Evolutionary conservation across 2,888 invertebrate genomes (phyloP).

Genomic region (Rhabditoides inermis): DNA sequence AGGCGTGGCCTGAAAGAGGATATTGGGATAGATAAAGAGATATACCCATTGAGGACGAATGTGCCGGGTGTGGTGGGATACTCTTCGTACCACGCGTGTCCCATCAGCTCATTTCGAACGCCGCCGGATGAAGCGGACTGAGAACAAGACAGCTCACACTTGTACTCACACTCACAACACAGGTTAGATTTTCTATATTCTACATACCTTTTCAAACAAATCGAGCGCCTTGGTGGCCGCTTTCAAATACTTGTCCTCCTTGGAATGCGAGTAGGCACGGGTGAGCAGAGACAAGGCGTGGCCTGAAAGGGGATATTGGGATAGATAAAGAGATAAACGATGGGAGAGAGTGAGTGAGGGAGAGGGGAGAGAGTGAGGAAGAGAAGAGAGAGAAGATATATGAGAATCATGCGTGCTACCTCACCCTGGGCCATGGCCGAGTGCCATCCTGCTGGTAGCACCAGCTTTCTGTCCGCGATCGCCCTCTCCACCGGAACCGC

Average conservation of each 20-base stretch:
- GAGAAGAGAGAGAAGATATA: background rate
- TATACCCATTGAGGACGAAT: constrained; percentile 95
- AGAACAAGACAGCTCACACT: background rate
- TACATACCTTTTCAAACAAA: constrained; percentile 62
- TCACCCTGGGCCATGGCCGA: constrained; percentile 85
- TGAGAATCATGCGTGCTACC: no score
- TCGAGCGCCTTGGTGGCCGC: constrained; percentile 74
- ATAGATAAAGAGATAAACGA: no score
- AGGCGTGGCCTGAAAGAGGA: constrained; percentile 65
- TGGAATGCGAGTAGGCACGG: constrained; percentile 76
- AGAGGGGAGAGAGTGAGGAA: background rate
- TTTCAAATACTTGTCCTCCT: constrained; percentile 66
- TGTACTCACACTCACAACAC: background rate
- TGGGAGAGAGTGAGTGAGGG: no score
- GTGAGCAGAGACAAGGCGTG: constrained; percentile 83
- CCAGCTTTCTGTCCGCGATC: constrained; percentile 66
- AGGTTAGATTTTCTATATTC: constrained; percentile 55
- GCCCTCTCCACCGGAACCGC: constrained; percentile 72
- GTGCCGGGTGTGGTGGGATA: constrained; percentile 90
- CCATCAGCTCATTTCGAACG: constrained; percentile 64
- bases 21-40: no score
- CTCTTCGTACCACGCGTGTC: constrained; percentile 85
- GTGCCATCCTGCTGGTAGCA: constrained; percentile 80
- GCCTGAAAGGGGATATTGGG: constrained; percentile 59
- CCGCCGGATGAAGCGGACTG: constrained; percentile 68